phyloP scores from a whole-genome alignment of 2,888 invertebrate genomes.

The Syrphus vitripennis region DNA sequence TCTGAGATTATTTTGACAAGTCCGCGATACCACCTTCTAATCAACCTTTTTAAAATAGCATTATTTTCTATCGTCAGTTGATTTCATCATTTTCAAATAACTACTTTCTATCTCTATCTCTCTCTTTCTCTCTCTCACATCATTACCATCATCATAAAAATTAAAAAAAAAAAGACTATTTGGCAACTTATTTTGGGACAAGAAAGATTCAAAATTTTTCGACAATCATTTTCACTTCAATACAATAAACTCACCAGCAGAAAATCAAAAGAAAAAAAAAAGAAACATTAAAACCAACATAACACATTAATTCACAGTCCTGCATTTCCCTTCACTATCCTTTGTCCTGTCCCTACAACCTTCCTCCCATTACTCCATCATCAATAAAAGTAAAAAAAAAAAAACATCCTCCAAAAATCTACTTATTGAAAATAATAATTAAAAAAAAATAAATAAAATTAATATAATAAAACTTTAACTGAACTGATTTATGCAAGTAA shows the following conservation, averaged over 20 bases:
- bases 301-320: conserved; percentile 49
- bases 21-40: background rate
- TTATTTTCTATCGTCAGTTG: conserved; percentile 31
- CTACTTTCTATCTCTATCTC: conserved; percentile 27
- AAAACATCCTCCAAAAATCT: conserved; percentile 11
- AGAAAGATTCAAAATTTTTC: conserved; percentile 64
- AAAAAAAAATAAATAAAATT: conserved; percentile 5
- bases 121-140: conserved; percentile 62
- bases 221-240: conserved; percentile 70
- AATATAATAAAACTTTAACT: conserved; percentile 60
- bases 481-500: conserved; percentile 72
- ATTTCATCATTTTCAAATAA: conserved; percentile 24
- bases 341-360: background rate
- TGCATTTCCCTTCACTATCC: conserved; percentile 52
- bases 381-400: background rate
- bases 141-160: conserved; percentile 53
- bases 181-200: conserved; percentile 56
- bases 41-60: conserved; percentile 8
- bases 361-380: conserved; percentile 13
- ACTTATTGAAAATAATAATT: conserved; percentile 16
- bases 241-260: conserved; percentile 49
- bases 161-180: conserved; percentile 24
- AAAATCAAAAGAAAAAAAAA: conserved; percentile 17
- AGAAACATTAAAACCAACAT: background rate
- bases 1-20: conserved; percentile 33